Conservation (phyloP, 2,888 invertebrate genomes). For the Uloborus plumipes region DNA sequence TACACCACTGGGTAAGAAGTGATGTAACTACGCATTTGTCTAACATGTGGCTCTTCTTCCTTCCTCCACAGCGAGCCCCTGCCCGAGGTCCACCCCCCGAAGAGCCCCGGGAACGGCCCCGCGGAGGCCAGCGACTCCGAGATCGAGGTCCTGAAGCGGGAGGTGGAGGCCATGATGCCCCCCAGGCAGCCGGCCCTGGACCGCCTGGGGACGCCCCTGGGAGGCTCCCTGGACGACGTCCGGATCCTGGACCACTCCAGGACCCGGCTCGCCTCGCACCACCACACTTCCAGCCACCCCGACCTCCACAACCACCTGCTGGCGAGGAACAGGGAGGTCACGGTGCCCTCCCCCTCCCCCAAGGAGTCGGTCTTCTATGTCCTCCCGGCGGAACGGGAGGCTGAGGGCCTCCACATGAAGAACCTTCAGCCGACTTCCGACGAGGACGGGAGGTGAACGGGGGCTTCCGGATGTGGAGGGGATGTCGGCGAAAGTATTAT, state of each 20-base stretch:
- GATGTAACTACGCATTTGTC: no score
- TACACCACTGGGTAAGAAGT: no score
- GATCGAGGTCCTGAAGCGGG: constrained; percentile 31
- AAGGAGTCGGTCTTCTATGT: constrained; percentile 56
- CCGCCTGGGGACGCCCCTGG: constrained; percentile 65
- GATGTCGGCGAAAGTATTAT: no score
- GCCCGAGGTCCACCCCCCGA: background rate
- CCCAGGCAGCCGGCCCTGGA: constrained; percentile 8
- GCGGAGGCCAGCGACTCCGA: constrained; percentile 20
- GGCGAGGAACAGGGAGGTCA: background rate
- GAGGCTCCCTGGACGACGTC: constrained; percentile 65
- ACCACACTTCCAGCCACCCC: constrained; percentile 64
- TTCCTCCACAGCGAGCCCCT: constrained; percentile 8
- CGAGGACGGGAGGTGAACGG: no score
- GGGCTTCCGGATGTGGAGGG: no score
- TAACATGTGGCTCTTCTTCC: background rate
- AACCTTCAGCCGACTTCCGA: no score
- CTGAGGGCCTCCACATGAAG: background rate
- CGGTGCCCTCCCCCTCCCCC: background rate
- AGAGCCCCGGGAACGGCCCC: background rate
- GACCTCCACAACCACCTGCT: constrained; percentile 27
- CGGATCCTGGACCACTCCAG: constrained; percentile 27
- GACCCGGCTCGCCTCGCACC: constrained; percentile 22
- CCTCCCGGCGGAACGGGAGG: constrained; percentile 41
- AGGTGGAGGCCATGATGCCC: constrained; percentile 59